phyloP scores from a whole-genome alignment of 2,888 invertebrate genomes.

The Tetanocera ferruginea region DNA sequence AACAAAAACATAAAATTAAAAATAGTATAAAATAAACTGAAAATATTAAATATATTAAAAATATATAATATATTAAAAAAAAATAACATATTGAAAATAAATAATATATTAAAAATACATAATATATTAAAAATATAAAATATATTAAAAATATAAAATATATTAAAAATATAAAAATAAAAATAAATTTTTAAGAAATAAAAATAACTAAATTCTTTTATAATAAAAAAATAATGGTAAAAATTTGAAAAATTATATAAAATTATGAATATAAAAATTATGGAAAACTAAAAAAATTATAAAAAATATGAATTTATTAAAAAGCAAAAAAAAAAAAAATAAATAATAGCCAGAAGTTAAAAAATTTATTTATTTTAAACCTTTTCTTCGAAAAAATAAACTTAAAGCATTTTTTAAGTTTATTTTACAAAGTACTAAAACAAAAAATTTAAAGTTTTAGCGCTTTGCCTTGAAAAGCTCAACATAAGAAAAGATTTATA shows the following conservation, averaged over 20 bases:
- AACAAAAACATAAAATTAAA: background rate
- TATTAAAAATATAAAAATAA: background rate
- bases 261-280: too few relatives aligned
- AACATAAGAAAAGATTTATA: background rate
- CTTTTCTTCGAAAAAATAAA: background rate
- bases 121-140: background rate
- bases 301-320: background rate
- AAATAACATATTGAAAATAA: background rate
- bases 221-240: background rate
- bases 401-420: background rate
- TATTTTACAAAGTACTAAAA: too few relatives aligned
- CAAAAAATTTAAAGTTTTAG: too few relatives aligned
- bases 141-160: background rate
- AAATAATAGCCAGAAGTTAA: background rate
- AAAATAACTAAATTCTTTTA: background rate
- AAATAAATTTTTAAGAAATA: background rate
- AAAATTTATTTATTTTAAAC: background rate
- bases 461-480: too few relatives aligned
- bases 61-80: background rate
- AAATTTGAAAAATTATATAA: background rate
- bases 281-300: background rate
- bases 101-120: background rate
- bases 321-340: background rate
- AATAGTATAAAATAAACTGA: background rate
- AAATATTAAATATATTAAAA: background rate